phyloP scores from a whole-genome alignment of 2,888 invertebrate species.

The Steinernema scapterisci region DNA sequence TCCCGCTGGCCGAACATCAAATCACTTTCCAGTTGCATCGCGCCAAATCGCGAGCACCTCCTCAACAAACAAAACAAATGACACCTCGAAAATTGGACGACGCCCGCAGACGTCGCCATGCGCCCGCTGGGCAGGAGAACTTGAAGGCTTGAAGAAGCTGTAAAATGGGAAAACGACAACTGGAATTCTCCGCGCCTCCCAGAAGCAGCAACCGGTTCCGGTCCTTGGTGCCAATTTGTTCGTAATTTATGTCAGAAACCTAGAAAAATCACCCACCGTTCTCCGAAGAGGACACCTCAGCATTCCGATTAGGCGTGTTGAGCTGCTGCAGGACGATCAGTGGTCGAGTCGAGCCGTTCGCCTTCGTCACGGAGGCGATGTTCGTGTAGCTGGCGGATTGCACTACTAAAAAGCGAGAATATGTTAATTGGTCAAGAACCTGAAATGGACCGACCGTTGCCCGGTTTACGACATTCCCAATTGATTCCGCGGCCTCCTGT shows the following conservation, averaged over 20 bases:
- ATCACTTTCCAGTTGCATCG: neutral
- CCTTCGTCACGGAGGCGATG: neutral
- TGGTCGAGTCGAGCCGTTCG: neutral
- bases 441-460: conserved; percentile 7
- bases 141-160: neutral
- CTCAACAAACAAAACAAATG: conserved; percentile 21
- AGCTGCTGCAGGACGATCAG: conserved; percentile 1
- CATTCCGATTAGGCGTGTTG: neutral
- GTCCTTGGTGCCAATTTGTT: neutral
- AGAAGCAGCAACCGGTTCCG: conserved; percentile 21
- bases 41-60: neutral
- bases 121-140: neutral
- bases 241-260: conserved; percentile 3
- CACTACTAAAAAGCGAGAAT: neutral
- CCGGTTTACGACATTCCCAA: conserved; percentile 23
- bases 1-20: conserved; percentile 13
- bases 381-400: conserved; percentile 13
- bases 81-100: neutral
- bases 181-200: neutral
- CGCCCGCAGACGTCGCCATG: neutral
- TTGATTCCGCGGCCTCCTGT: conserved; percentile 7
- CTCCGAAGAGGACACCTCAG: neutral
- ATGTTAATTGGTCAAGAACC: neutral
- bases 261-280: neutral
- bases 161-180: neutral